A percentile compares a stretch with the other conserved stretches of the same genome.
These are phyloP conservation scores for Noctilio leporinus DNA, from an alignment of 2,113 vertebrate species.

Conservation along the genomic window DNA sequence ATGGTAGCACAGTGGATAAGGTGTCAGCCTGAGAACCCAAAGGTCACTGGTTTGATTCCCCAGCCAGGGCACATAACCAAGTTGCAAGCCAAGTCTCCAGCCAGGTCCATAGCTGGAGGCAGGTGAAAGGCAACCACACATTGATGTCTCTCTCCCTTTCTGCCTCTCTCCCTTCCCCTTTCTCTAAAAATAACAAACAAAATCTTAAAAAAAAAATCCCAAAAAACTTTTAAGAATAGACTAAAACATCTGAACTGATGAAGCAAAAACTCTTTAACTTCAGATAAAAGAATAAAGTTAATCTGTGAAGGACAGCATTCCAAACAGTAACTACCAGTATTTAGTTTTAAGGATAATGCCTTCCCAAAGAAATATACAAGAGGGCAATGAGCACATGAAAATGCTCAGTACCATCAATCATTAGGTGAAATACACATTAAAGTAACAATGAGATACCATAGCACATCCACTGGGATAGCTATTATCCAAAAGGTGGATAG, in stretches of 20 bases:
- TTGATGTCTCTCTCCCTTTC: too few relatives aligned
- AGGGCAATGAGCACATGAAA: background rate
- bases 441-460: background rate
- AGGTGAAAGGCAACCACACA: too few relatives aligned
- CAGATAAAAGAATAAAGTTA: background rate
- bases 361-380: constrained; percentile 9
- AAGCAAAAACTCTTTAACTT: background rate
- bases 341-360: background rate
- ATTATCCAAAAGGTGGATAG: background rate
- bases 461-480: background rate
- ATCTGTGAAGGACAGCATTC: background rate
- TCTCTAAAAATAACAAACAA: too few relatives aligned
- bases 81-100: too few relatives aligned
- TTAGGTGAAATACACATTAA: background rate
- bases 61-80: too few relatives aligned
- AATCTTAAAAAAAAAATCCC: too few relatives aligned
- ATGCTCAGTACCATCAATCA: background rate
- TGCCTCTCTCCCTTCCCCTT: too few relatives aligned
- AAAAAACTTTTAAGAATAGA: too few relatives aligned
- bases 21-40: too few relatives aligned
- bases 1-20: too few relatives aligned
- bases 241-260: constrained; percentile 18
- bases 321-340: background rate
- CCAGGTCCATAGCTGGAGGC: too few relatives aligned
- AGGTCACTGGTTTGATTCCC: too few relatives aligned